Percentiles rank a stretch among this genome's conserved stretches.
These are phyloP conservation scores for Cladorhizidae sp. DNA, from an alignment of 37 sponge, comb jelly and placozoan species.

Conservation along the genomic window DNA sequence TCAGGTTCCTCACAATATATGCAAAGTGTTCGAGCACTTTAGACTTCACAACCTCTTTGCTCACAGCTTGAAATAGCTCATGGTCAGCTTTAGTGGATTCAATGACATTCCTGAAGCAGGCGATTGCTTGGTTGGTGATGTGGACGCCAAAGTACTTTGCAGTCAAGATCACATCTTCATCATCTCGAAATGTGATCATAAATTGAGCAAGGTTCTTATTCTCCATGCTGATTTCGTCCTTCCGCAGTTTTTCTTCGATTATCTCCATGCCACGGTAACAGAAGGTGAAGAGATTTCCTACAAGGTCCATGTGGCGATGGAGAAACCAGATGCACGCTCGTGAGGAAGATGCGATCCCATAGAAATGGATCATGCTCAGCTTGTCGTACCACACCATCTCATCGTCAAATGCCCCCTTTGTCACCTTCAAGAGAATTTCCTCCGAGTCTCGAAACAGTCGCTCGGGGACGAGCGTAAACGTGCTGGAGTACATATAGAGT, in stretches of 20 bases:
- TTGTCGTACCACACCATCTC: conserved; percentile 12
- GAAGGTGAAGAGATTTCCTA: neutral
- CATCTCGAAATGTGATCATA: neutral
- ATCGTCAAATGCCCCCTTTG: neutral
- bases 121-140: neutral
- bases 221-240: neutral
- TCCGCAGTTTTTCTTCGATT: conserved; percentile 12
- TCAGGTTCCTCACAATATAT: conserved; percentile 7
- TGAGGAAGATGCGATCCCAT: conserved; percentile 2
- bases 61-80: neutral
- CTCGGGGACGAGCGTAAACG: conserved; percentile 4
- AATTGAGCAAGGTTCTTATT: neutral
- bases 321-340: conserved; percentile 9
- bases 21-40: conserved; percentile 5
- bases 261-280: neutral
- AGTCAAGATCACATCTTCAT: neutral
- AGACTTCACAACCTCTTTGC: conserved; percentile 1
- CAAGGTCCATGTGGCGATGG: neutral
- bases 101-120: conserved; percentile 1
- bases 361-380: conserved; percentile 2
- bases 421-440: neutral
- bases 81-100: neutral
- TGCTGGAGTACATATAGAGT: conserved; percentile 1
- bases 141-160: neutral
- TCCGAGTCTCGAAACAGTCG: conserved; percentile 25